Evolutionary conservation across 1,140 invertebrate genomes (phyloP).

Genomic region (Scaptomyza graminum): DNA sequence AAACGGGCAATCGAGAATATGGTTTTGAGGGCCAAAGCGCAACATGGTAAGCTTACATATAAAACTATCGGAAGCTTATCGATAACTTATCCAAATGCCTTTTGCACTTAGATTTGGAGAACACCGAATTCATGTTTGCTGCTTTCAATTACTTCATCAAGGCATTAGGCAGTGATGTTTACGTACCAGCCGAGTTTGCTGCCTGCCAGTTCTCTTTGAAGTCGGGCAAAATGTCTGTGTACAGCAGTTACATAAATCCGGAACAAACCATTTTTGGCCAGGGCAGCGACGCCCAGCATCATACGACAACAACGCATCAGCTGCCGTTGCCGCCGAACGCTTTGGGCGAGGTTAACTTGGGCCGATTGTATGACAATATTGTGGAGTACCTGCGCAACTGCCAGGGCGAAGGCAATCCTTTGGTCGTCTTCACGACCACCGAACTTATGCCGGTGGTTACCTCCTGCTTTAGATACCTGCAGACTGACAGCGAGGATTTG

Average conservation of each 20-base stretch:
- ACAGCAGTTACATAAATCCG: slow-evolving; percentile 69
- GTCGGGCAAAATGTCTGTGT: slow-evolving; percentile 49
- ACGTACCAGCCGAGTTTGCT: slow-evolving; percentile 73
- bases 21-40: slow-evolving; percentile 33
- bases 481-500: slow-evolving; percentile 7
- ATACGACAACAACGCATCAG: slow-evolving; percentile 53
- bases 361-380: slow-evolving; percentile 56
- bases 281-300: slow-evolving; percentile 51
- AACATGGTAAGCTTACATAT: slow-evolving; percentile 44
- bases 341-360: slow-evolving; percentile 63
- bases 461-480: slow-evolving; percentile 60
- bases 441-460: slow-evolving; percentile 59
- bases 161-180: slow-evolving; percentile 35
- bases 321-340: slow-evolving; percentile 72
- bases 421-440: slow-evolving; percentile 53
- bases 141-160: slow-evolving; percentile 74
- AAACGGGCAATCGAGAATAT: slow-evolving; percentile 63
- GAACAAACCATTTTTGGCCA: slow-evolving; percentile 64
- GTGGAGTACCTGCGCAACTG: slow-evolving; percentile 43
- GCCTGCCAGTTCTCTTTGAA: slow-evolving; percentile 64
- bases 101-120: slow-evolving; percentile 33
- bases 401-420: neutral
- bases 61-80: slow-evolving; percentile 1
- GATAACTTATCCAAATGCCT: neutral
- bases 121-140: slow-evolving; percentile 51